Conservation (phyloP, 2,888 invertebrate species). For the Cheiracanthium punctorium region DNA sequence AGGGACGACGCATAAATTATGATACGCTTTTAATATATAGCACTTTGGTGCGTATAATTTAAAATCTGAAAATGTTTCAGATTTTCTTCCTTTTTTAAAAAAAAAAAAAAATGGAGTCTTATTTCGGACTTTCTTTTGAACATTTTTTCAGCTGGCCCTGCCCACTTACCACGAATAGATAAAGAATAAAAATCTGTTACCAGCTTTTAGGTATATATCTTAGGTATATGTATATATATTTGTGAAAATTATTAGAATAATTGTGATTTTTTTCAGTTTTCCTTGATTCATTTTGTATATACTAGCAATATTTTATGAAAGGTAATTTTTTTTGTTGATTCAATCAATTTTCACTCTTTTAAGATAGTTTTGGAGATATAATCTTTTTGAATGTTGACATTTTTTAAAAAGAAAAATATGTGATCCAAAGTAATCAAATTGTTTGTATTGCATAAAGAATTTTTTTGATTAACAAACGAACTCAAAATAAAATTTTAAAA, state of each 20-base stretch:
- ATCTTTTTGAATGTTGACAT: neutral
- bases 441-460: neutral
- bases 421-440: slow-evolving; percentile 5
- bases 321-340: neutral
- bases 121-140: too few species aligned
- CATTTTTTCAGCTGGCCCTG: too few species aligned
- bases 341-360: slow-evolving; percentile 1
- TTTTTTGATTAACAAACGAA: slow-evolving; percentile 5
- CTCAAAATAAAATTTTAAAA: neutral
- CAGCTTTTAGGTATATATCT: too few species aligned
- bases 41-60: too few species aligned
- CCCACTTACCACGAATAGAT: too few species aligned
- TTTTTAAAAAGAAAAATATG: neutral
- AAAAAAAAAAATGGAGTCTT: too few species aligned
- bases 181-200: too few species aligned
- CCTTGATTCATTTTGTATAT: neutral
- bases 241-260: slow-evolving; percentile 8
- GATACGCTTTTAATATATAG: too few species aligned
- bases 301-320: neutral
- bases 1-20: too few species aligned
- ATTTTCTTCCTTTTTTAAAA: too few species aligned
- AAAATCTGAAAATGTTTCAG: too few species aligned
- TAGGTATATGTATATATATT: too few species aligned
- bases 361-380: neutral
- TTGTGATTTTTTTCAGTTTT: neutral